These are phyloP conservation scores for Ephestia elutella DNA, from an alignment of 1,140 invertebrate species.

Conservation along the genomic window DNA sequence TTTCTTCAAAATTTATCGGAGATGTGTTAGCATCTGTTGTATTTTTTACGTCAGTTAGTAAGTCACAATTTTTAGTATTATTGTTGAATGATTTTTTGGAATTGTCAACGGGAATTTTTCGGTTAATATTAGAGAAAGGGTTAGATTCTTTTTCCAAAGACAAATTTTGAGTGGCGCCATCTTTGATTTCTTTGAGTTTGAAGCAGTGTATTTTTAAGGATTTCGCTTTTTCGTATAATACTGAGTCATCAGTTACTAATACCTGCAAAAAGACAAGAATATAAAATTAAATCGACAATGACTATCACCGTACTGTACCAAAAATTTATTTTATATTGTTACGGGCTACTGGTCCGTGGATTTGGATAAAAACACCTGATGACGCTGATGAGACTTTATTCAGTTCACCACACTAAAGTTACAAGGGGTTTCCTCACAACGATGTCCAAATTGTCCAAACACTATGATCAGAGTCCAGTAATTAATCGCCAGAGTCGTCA, in stretches of 20 bases:
- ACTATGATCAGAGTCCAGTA: too few species aligned
- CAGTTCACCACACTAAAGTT: too few species aligned
- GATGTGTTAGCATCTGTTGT: constrained; percentile 3
- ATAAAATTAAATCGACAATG: neutral
- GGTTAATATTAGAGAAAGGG: neutral
- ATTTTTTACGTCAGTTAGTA: neutral
- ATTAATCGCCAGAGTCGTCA: too few species aligned
- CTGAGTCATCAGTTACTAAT: constrained; percentile 29
- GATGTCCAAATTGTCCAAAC: too few species aligned
- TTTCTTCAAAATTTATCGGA: constrained; percentile 3
- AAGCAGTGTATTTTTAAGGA: constrained; percentile 16
- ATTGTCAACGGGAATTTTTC: neutral
- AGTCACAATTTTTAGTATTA: neutral
- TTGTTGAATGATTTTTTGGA: neutral
- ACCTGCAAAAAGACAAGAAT: constrained; percentile 21
- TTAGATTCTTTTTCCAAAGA: neutral
- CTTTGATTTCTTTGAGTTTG: constrained; percentile 24
- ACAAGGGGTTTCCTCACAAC: too few species aligned
- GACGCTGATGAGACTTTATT: too few species aligned
- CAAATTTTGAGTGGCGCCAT: constrained; percentile 11
- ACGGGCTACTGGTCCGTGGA: too few species aligned
- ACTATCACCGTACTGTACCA: too few species aligned
- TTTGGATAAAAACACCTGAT: too few species aligned
- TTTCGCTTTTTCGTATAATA: constrained; percentile 22
- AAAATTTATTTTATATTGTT: too few species aligned